Percentiles rank a stretch among this genome's conserved stretches.
Evolutionary conservation across 2,888 invertebrate species (phyloP).

Genomic region (Pristionchus arcanus): DNA sequence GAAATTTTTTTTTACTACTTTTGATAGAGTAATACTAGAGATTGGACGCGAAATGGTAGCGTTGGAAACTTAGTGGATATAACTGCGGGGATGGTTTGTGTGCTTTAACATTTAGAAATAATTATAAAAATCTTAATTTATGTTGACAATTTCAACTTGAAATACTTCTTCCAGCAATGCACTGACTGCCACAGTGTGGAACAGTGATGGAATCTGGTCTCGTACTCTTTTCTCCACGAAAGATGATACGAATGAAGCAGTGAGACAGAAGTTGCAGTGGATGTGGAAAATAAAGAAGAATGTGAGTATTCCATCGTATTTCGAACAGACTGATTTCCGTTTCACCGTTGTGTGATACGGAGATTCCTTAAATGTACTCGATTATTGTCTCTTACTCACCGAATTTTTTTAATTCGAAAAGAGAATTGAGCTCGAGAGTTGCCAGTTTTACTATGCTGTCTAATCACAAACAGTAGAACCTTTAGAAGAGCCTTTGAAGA

Average conservation of each 20-base stretch:
- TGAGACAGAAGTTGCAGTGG: slow-evolving; percentile 24
- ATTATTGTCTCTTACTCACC: too few relatives aligned
- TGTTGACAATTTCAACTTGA: neutral
- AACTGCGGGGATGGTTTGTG: neutral
- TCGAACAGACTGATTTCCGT: neutral
- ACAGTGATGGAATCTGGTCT: slow-evolving; percentile 18
- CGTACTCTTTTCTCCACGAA: slow-evolving; percentile 1
- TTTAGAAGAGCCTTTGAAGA: too few relatives aligned
- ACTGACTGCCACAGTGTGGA: slow-evolving; percentile 4
- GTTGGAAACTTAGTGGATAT: neutral
- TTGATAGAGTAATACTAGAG: too few relatives aligned
- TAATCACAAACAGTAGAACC: too few relatives aligned
- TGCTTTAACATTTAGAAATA: too few relatives aligned
- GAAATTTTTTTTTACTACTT: too few relatives aligned
- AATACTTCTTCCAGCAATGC: neutral
- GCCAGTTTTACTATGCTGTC: too few relatives aligned
- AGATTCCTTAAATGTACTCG: too few relatives aligned
- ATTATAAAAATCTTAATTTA: too few relatives aligned
- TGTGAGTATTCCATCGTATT: neutral
- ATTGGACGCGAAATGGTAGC: too few relatives aligned
- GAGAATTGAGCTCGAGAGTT: too few relatives aligned
- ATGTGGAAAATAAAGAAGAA: slow-evolving; percentile 7
- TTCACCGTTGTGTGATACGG: neutral
- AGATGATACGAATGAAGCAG: neutral
- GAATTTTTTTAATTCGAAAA: too few relatives aligned